These are phyloP conservation scores for Habropoda laboriosa DNA, from an alignment of 1,140 invertebrate species.

Conservation along the genomic window DNA sequence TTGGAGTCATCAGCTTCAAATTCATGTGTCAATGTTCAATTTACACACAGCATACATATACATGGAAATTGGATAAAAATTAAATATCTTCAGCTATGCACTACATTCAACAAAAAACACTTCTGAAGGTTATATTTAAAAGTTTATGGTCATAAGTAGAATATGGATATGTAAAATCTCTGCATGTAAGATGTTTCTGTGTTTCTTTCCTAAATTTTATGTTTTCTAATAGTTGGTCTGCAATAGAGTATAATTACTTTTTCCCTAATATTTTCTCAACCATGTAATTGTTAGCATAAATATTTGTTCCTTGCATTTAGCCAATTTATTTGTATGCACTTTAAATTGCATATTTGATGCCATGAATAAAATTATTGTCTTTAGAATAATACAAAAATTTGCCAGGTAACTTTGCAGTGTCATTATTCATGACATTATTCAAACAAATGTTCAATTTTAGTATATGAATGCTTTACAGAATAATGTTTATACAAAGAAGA, in stretches of 20 bases:
- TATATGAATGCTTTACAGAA: background rate
- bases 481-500: background rate
- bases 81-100: conserved; percentile 36
- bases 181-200: conserved; percentile 47
- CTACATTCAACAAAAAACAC: conserved; percentile 31
- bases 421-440: conserved; percentile 40
- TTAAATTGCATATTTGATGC: conserved; percentile 11
- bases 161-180: conserved; percentile 65
- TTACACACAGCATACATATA: conserved; percentile 2
- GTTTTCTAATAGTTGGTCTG: conserved; percentile 53
- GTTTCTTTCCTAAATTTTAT: conserved; percentile 5
- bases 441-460: conserved; percentile 27
- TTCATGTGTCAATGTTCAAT: background rate
- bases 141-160: conserved; percentile 58
- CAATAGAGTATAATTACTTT: conserved; percentile 45
- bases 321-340: conserved; percentile 20
- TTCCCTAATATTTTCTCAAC: conserved; percentile 33
- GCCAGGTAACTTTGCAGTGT: conserved; percentile 58
- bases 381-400: conserved; percentile 61
- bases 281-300: conserved; percentile 14
- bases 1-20: background rate
- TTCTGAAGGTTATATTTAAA: conserved; percentile 45
- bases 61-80: conserved; percentile 15
- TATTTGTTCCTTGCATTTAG: conserved; percentile 19
- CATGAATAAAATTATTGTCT: conserved; percentile 68